Evolutionary conservation across 2,113 vertebrate species (phyloP), one percentile per base, ranked within the genome.

Genomic region (Philantomba maxwellii): DNA sequence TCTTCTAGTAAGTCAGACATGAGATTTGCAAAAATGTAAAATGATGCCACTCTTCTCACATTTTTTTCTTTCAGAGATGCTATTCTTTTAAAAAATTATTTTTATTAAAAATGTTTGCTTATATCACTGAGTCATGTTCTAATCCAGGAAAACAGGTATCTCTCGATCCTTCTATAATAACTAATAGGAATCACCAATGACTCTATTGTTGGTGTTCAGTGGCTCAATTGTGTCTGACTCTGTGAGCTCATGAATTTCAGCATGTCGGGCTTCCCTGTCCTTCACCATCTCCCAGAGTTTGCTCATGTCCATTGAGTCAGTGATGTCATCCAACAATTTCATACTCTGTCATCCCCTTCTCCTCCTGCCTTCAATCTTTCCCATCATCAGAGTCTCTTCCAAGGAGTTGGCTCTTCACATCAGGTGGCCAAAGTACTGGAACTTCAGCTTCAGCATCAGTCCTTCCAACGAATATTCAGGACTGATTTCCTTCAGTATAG

Each of bases 51-150:
- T 73, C 14, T 87, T 36, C 11, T 93, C 47, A 58, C 17, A 91
- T 91, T 89, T 66, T 82, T 43, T 36, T 21, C 9, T 57, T 94
- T 53, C 55, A 58, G 11, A 77, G 51, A 53, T 53, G 25, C 21
- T 55, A 77, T 75, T 91, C 3, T 86, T 51, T 80, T 7, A 51
- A 92, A 86, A 94, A 28, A 26, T 66, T 80, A 33, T 87, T 83
- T 83, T 89, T 45, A 78, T 66, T 45, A 55, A 81, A 94, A 87
- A 57, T 75, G 28, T 45, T 95, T 75, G 16, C 25, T 86, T 30
- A 33, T 10, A 57, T 60, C 6, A 30, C 78, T 70, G 8, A 7
- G 7, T 66, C 60, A 39, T 26, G 28, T 33, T 8, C 10, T 43
- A 81, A 30, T 55, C 2, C 2, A 62, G 36, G 43, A 87, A 93